A percentile compares a stretch with the other conserved stretches of the same genome.
Conservation (phyloP, 2,888 invertebrate genomes). For the Pristionchus mayeri region DNA sequence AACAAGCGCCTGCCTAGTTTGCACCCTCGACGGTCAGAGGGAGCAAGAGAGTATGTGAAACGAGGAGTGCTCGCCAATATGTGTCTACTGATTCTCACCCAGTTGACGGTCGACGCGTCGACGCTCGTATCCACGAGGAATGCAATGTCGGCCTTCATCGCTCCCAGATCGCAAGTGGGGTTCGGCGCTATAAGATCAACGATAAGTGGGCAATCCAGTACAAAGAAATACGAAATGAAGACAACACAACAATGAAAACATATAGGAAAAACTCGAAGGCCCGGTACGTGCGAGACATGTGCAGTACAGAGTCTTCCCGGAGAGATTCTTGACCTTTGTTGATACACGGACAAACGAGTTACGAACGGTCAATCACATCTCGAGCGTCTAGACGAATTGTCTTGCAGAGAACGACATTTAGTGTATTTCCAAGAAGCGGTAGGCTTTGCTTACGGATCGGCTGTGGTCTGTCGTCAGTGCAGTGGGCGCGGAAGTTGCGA, state of each 20-base stretch:
- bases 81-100: constrained; percentile 3
- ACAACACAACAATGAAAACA: constrained; percentile 12
- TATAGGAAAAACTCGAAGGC: background rate
- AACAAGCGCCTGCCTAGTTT: no score
- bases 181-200: constrained; percentile 55
- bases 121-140: constrained; percentile 62
- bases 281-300: background rate
- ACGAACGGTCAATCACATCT: no score
- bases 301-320: background rate
- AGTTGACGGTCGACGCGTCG: background rate
- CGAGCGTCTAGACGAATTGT: no score
- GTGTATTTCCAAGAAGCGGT: background rate
- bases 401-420: no score
- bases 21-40: no score
- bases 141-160: constrained; percentile 61
- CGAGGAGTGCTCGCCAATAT: no score
- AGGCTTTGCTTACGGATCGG: constrained; percentile 53
- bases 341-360: background rate
- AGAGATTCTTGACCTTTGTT: background rate
- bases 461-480: constrained; percentile 55
- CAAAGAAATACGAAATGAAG: background rate
- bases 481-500: constrained; percentile 61
- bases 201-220: background rate
- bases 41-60: no score
- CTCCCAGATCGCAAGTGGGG: constrained; percentile 58